phyloP scores from a whole-genome alignment of 2,797 vertebrate species.

The Vespertilio murinus region DNA sequence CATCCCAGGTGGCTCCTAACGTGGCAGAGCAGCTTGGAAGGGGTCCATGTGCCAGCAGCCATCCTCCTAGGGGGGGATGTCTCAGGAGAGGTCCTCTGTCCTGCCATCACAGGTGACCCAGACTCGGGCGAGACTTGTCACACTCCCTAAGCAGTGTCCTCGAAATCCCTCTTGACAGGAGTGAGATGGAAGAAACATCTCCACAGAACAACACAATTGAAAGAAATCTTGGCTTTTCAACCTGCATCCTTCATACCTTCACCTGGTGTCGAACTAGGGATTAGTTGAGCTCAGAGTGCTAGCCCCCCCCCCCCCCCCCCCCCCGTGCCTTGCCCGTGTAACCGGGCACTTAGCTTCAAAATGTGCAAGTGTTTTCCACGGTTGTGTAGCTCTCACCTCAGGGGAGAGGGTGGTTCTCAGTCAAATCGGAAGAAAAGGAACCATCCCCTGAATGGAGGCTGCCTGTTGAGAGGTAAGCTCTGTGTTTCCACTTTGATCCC shows the following conservation, averaged over 20 bases:
- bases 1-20: not conserved
- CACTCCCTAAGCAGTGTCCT: not conserved
- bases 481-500: not conserved
- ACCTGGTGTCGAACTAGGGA: too few species aligned
- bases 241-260: not conserved
- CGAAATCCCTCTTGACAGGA: not conserved
- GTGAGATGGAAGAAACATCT: not conserved
- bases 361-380: not conserved
- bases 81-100: not conserved
- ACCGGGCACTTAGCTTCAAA: not conserved
- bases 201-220: accelerated
- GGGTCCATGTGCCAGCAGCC: too few species aligned
- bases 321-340: accelerated
- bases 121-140: not conserved
- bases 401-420: not conserved
- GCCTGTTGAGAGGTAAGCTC: not conserved
- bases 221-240: not conserved
- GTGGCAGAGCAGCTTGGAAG: not conserved
- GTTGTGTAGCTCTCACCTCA: not conserved
- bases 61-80: not conserved
- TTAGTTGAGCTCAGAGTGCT: accelerated
- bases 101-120: not conserved
- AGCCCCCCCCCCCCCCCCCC: too few species aligned
- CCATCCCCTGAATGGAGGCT: not conserved
- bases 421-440: not conserved